Base-by-base conservation (phyloP, 2,113 vertebrate species). In the Galemys pyrenaicus region DNA sequence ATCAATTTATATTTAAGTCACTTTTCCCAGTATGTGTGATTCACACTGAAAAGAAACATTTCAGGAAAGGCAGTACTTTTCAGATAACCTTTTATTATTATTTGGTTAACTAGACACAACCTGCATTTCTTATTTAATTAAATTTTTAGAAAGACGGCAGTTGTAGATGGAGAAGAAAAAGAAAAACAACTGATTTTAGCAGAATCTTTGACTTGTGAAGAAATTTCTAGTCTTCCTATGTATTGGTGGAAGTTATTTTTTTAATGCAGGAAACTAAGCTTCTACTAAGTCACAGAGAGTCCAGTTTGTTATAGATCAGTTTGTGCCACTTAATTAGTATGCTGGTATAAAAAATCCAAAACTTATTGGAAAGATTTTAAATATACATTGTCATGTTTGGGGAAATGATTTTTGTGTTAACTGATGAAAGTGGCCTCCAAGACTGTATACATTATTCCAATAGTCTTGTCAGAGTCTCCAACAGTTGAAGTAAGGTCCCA, bases 61-160 rank as follows among this genome's bases (percentile, higher is more conserved):
- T 87, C 49, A 89, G 39, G 46, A 92, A 89, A 92, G n/a, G 54
- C n/a, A 83, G 13, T 74, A 35, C 51, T 89, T 91, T 75, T 74
- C 73, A 78, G 16, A 37, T 84, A 91, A 94, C 5, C 35, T 58
- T 51, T 94, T 89, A 68, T 88, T 89, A 68, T 88, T 39, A 80
- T 26, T 68, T 89, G 24, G 6, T 86, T 91, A 91, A 84, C 8
- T 32, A 94, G 56, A 20, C 8, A 87, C 0, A 58, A 41, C 32
- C 54, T 92, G 17, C 22, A 80, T 75, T 77, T 97, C 37, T 78
- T 28, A 80, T 49, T 88, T 64, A 85, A 41, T 62, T 73, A 94
- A 92, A 37, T n/a, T 74, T 82, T 26, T 56, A 62, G 68, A 37
- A 95, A 88, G 39, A 51, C 3, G 46, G 3, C 3, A 49, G 19